phyloP scores from a whole-genome alignment of 1,140 invertebrate genomes.

The Zaprionus davidi region DNA sequence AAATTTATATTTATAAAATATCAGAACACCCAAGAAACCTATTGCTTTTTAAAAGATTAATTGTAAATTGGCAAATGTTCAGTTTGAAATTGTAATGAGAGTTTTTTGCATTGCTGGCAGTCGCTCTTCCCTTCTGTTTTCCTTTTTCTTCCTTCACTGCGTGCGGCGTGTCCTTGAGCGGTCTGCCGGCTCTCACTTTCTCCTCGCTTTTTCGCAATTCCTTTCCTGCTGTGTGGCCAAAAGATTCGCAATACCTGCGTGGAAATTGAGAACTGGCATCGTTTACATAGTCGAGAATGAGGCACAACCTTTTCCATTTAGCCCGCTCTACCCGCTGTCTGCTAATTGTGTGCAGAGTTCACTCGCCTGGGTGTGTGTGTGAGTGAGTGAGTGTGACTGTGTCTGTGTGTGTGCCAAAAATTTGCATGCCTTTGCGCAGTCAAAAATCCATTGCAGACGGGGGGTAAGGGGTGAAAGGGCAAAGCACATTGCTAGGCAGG shows the following conservation, averaged over 20 bases:
- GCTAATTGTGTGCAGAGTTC: constrained; percentile 37
- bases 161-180: constrained; percentile 49
- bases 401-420: constrained; percentile 64
- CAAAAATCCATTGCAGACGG: constrained; percentile 22
- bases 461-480: constrained; percentile 30
- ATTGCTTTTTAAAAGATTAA: constrained; percentile 15
- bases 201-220: not conserved
- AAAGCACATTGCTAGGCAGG: not conserved
- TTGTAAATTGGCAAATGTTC: constrained; percentile 1
- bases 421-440: constrained; percentile 68
- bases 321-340: constrained; percentile 31
- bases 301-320: not conserved
- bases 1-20: not conserved
- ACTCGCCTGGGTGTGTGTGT: constrained; percentile 6
- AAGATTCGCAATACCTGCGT: constrained; percentile 51
- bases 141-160: constrained; percentile 14
- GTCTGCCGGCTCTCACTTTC: constrained; percentile 19
- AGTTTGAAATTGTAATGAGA: constrained; percentile 72
- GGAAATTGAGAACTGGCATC: constrained; percentile 51
- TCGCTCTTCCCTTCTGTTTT: not conserved
- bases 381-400: constrained; percentile 4
- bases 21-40: not conserved
- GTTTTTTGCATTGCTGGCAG: constrained; percentile 22
- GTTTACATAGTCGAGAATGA: constrained; percentile 36
- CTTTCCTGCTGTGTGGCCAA: constrained; percentile 50